Percentiles rank a stretch among this genome's conserved stretches.
Evolutionary conservation across 2,113 vertebrate species (phyloP).

Genomic region (Tilapia sparmanii): DNA sequence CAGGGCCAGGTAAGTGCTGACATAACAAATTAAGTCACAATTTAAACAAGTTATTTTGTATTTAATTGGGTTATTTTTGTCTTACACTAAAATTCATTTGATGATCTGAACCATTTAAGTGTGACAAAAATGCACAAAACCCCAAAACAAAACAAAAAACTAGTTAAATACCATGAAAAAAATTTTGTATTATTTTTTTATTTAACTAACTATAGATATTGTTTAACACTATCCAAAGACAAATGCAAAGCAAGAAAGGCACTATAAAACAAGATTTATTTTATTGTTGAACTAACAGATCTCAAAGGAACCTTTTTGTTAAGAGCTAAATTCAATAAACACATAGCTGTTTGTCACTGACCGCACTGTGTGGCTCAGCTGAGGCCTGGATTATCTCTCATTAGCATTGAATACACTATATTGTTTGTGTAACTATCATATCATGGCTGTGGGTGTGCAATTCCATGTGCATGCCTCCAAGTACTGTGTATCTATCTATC

Average conservation of each 20-base stretch:
- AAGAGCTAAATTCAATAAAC: constrained; percentile 33
- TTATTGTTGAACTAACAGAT: background rate
- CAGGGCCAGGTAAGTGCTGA: background rate
- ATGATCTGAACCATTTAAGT: background rate
- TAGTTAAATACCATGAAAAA: background rate
- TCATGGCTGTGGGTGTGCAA: background rate
- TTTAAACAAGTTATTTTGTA: background rate
- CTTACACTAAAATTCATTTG: background rate
- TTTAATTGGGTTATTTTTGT: background rate
- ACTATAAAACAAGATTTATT: constrained; percentile 7
- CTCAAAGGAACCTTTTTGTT: constrained; percentile 21
- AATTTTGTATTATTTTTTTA: background rate
- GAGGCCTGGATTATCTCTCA: constrained; percentile 27
- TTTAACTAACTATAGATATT: background rate
- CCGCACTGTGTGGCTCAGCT: background rate
- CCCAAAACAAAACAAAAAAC: background rate
- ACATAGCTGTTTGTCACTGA: constrained; percentile 9
- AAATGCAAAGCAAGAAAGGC: background rate
- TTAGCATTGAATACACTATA: constrained; percentile 14
- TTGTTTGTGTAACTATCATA: background rate
- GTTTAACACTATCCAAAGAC: background rate
- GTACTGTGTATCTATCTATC: background rate
- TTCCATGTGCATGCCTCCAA: background rate
- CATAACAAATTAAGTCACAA: background rate
- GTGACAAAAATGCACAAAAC: background rate